Base-by-base conservation (phyloP, 2,113 vertebrate species). In the Sphyrna mokarran region DNA sequence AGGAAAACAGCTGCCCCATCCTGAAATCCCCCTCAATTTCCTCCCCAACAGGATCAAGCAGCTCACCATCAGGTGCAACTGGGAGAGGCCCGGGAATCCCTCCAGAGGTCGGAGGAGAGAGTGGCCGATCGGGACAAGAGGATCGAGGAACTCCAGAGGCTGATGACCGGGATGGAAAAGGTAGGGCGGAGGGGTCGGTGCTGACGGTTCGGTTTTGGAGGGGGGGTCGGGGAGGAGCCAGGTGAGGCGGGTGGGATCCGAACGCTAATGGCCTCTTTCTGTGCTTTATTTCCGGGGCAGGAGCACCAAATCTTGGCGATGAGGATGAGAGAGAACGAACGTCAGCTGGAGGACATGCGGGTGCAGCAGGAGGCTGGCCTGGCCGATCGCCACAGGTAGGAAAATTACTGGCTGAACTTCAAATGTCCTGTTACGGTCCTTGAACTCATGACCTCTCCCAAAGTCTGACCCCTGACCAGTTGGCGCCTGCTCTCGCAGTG, bases 141-240 rank as follows among this genome's bases (percentile, higher is more conserved):
- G 63, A 96, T 98, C 0, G 97, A 98, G 0, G 98, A 98, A 96
- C 97, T 99, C 40, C 98, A 98, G 96, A 97, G 98, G 68, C 96
- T 99, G 94, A 96, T 99, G 97, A 96, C 97, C 0, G 98, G 98
- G 61, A 91, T 91, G 89, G 89, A 91, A 63, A 10, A 91, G 89
- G 89, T 91, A 7, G 0, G 43, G 86, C 2, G 78, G 78, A n/a
- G 33, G 18, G 37, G 83, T 69, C 18, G 2, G 68, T 68, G 66
- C 18, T 2, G 16, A 14, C 16, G 14, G 68, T 16, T 16, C 2
- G 14, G 68, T 22, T 69, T 68, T 18, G 80, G 14, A 1, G 37
- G 80, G 14, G n/a, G n/a, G n/a, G n/a, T n/a, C n/a, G 37, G 22
- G 40, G 68, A 20, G 68, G 0, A 22, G 4, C 13, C 13, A 13